These are phyloP conservation scores for Brienomyrus longianalis DNA, from an alignment of 2,113 vertebrate genomes.

Conservation along the genomic window DNA sequence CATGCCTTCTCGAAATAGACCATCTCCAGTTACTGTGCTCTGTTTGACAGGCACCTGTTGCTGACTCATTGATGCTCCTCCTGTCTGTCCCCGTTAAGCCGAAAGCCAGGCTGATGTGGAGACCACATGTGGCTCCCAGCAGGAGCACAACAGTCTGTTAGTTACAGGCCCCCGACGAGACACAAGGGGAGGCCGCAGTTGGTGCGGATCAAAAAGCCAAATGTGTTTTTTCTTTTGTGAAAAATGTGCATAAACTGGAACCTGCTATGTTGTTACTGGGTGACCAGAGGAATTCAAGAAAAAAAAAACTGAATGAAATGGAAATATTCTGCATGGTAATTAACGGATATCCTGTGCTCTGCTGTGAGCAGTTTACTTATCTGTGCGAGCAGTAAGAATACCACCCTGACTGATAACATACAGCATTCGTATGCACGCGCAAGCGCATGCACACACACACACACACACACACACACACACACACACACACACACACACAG, in stretches of 20 bases:
- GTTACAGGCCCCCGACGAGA: background rate
- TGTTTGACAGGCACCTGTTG: conserved; percentile 33
- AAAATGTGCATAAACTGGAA: background rate
- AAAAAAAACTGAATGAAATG: background rate
- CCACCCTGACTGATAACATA: background rate
- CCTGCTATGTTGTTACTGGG: background rate
- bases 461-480: background rate
- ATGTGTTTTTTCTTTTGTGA: background rate
- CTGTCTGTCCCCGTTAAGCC: background rate
- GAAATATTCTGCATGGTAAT: background rate
- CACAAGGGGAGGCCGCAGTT: background rate
- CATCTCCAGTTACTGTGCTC: background rate
- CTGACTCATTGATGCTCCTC: conserved; percentile 17
- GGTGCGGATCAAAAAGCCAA: background rate
- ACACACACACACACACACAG: background rate
- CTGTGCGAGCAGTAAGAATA: background rate
- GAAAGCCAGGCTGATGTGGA: background rate
- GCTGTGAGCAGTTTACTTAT: background rate
- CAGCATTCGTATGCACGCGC: background rate
- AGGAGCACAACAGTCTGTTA: background rate
- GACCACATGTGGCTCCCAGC: background rate
- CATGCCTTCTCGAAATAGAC: conserved; percentile 27
- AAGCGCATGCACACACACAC: background rate
- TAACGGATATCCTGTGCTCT: background rate
- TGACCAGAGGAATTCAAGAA: background rate